These are phyloP conservation scores for Prionace glauca DNA, from an alignment of 2,797 vertebrate genomes.

Conservation along the genomic window DNA sequence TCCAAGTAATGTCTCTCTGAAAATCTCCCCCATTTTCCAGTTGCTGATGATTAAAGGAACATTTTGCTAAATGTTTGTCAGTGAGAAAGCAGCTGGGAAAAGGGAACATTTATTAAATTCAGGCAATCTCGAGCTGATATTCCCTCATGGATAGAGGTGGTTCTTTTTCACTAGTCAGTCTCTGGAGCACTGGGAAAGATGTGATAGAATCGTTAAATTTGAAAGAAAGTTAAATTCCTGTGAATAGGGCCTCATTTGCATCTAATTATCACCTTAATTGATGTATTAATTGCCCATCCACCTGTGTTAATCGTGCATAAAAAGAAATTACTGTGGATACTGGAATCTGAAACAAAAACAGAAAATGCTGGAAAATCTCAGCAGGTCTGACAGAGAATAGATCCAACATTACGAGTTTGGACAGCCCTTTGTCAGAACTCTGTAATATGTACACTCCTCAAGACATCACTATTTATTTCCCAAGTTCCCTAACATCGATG, in stretches of 20 bases:
- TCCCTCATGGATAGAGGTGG: neutral
- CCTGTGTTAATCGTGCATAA: neutral
- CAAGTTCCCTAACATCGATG: too few species aligned
- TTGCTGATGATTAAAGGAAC: neutral
- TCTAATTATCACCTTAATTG: neutral
- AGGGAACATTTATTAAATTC: neutral
- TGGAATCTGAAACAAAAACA: too few species aligned
- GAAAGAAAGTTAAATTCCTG: neutral
- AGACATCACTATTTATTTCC: too few species aligned
- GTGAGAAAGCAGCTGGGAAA: neutral
- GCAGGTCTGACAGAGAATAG: too few species aligned
- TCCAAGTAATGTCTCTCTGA: too few species aligned
- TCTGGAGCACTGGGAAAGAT: neutral
- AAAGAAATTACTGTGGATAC: too few species aligned
- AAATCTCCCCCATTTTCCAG: too few species aligned
- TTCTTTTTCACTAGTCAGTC: neutral
- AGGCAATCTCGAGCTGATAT: neutral
- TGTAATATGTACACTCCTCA: too few species aligned
- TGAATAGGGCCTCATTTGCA: neutral
- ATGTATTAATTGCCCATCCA: neutral
- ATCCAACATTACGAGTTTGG: too few species aligned
- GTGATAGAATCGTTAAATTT: neutral
- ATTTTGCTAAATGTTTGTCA: neutral
- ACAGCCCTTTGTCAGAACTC: too few species aligned
- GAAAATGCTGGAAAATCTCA: too few species aligned